Conservation (phyloP, 2,888 invertebrate genomes). For the Subacronicta megacephala region DNA sequence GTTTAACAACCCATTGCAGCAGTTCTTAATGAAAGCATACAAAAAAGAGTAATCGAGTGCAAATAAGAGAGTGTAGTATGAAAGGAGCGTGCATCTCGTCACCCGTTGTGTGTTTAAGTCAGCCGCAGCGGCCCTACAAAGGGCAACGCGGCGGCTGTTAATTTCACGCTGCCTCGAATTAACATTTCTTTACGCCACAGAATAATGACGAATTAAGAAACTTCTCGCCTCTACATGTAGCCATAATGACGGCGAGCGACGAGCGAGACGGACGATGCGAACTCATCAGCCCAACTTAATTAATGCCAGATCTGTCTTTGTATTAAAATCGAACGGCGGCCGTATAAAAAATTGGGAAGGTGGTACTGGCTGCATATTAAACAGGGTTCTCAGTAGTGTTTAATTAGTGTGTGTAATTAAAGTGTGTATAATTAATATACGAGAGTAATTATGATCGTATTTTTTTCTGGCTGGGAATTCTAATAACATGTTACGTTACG, state of each 20-base stretch:
- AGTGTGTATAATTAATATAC: conserved; percentile 38
- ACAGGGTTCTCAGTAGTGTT: conserved; percentile 61
- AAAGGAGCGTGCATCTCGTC: conserved; percentile 83
- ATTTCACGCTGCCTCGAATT: conserved; percentile 90
- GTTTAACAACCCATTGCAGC: conserved; percentile 80
- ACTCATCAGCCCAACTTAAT: conserved; percentile 88
- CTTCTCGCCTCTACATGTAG: conserved; percentile 86
- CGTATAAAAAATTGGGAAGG: conserved; percentile 63
- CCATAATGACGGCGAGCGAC: conserved; percentile 83
- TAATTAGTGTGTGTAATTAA: conserved; percentile 52
- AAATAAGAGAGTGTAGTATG: conserved; percentile 86
- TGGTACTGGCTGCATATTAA: conserved; percentile 50
- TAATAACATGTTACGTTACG: conserved; percentile 21
- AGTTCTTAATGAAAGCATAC: conserved; percentile 83
- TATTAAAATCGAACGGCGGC: conserved; percentile 82
- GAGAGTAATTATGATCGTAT: conserved; percentile 27
- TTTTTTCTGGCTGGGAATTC: conserved; percentile 28
- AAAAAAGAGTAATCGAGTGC: conserved; percentile 86
- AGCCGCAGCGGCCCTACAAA: conserved; percentile 87
- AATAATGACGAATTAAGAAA: conserved; percentile 90
- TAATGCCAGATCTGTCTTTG: conserved; percentile 89
- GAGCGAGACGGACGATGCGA: conserved; percentile 75
- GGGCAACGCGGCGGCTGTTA: conserved; percentile 87
- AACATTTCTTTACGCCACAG: conserved; percentile 90
- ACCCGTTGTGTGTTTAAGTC: conserved; percentile 89